phyloP scores from a whole-genome alignment of 2,797 vertebrate genomes.

The Pangasius sanitwongsei region DNA sequence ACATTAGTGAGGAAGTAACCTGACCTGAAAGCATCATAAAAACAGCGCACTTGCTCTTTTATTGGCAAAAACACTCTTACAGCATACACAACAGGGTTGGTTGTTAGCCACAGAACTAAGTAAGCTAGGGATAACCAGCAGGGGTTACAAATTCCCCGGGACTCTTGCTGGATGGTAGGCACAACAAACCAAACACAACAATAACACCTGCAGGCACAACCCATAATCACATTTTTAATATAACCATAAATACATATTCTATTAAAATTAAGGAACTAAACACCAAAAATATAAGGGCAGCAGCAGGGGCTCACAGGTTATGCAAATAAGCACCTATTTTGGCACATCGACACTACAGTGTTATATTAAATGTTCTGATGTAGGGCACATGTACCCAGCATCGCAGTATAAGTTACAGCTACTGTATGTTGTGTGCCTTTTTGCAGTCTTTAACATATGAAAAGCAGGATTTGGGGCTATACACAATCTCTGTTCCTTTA shows the following conservation, averaged over 20 bases:
- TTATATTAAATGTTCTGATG: background rate
- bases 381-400: background rate
- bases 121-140: background rate
- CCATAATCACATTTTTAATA: background rate
- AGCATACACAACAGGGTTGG: background rate
- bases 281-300: background rate
- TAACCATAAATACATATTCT: background rate
- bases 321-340: background rate
- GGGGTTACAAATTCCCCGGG: background rate
- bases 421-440: background rate
- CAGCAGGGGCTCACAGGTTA: background rate
- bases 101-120: background rate
- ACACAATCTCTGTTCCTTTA: background rate
- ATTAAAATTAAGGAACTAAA: background rate
- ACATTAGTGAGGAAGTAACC: background rate
- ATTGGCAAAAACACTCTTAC: background rate
- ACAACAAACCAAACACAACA: background rate
- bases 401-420: background rate
- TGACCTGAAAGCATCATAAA: background rate
- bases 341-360: background rate
- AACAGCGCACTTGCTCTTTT: background rate
- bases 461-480: background rate
- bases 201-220: background rate
- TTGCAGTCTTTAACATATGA: background rate
- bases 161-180: background rate